Evolutionary conservation across 37 sponge, comb jelly and placozoan species (phyloP).

Genomic region (Mnemiopsis leidyi): DNA sequence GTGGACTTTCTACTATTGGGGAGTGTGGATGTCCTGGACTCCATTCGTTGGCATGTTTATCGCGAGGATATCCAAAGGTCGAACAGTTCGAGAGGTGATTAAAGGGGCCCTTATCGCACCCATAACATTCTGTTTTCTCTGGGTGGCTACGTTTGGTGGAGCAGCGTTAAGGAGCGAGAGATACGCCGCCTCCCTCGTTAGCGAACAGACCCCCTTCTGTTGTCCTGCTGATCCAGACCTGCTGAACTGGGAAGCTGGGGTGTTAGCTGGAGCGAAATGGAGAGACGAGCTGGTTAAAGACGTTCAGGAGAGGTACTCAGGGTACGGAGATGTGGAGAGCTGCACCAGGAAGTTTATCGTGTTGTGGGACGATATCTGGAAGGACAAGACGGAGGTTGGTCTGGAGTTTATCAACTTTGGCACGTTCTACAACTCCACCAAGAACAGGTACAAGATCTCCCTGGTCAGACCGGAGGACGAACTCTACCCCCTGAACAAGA

Average conservation of each 20-base stretch:
- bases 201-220: conserved; percentile 10
- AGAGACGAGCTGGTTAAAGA: neutral
- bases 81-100: conserved; percentile 37
- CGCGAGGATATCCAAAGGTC: conserved; percentile 29
- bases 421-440: neutral
- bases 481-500: neutral
- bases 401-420: neutral
- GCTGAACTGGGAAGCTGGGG: conserved; percentile 1
- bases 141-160: conserved; percentile 29
- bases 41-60: conserved; percentile 63
- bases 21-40: conserved; percentile 37
- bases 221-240: neutral
- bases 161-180: neutral
- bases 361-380: neutral
- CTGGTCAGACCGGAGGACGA: neutral
- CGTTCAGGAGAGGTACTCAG: neutral
- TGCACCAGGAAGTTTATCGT: neutral
- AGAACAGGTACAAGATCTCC: neutral
- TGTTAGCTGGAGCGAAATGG: neutral
- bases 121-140: neutral
- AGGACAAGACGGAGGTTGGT: neutral
- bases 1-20: conserved; percentile 54
- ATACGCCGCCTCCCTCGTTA: neutral
- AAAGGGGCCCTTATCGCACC: conserved; percentile 28
- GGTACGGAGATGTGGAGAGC: neutral